phyloP scores from a whole-genome alignment of 2,113 vertebrate species.

The Eulemur rufifrons region DNA sequence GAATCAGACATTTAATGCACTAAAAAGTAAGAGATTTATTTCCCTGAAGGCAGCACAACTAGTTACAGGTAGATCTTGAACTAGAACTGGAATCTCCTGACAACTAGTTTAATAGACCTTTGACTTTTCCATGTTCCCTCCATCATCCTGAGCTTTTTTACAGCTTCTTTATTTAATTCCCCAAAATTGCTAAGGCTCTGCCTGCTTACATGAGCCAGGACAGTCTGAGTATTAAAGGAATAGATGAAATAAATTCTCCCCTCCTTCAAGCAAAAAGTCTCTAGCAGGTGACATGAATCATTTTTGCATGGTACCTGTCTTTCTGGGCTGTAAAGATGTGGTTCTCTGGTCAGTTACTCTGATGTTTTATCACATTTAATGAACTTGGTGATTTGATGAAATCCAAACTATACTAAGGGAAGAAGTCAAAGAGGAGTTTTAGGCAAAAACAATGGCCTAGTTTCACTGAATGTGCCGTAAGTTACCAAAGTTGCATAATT shows the following conservation, averaged over 20 bases:
- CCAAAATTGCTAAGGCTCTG: not conserved
- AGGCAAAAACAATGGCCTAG: not conserved
- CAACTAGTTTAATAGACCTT: not conserved
- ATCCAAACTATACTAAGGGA: not conserved
- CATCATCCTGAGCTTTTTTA: not conserved
- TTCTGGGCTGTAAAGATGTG: conserved; percentile 55
- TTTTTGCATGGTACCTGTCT: conserved; percentile 65
- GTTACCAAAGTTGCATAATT: conserved; percentile 68
- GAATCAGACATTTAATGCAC: not conserved
- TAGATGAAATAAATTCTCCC: not conserved
- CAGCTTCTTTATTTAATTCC: not conserved
- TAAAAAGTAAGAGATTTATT: not conserved
- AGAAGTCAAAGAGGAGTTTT: not conserved
- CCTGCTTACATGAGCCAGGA: not conserved
- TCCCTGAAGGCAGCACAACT: not conserved
- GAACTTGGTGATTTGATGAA: not conserved
- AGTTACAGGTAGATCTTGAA: not conserved
- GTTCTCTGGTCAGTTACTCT: conserved; percentile 54
- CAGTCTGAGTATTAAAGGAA: not conserved
- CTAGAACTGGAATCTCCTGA: not conserved
- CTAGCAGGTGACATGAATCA: conserved; percentile 57
- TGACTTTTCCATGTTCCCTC: not conserved
- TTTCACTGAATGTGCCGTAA: conserved; percentile 33
- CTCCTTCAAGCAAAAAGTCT: not conserved
- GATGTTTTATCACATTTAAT: conserved; percentile 70